A percentile compares a stretch with the other conserved stretches of the same genome.
phyloP scores from a whole-genome alignment of 2,797 vertebrate genomes.

The Lindbergichthys nudifrons region DNA sequence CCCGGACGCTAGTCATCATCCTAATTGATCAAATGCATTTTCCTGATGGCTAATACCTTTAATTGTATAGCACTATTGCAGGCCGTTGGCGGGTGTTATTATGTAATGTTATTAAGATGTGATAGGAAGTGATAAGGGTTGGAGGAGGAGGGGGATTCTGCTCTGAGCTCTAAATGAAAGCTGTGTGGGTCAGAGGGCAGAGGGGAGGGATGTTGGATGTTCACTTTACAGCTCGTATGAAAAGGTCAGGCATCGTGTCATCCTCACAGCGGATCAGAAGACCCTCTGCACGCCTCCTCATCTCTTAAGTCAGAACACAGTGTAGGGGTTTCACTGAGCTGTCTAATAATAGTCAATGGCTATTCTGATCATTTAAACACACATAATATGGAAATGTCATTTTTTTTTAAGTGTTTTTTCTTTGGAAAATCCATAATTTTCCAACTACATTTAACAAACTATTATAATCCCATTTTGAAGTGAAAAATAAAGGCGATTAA shows the following conservation, averaged over 20 bases:
- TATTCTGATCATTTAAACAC: too few species aligned
- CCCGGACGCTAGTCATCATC: conserved; percentile 33
- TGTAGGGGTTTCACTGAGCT: neutral
- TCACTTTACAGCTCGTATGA: conserved; percentile 6
- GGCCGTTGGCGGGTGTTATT: conserved; percentile 55
- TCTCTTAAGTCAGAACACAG: conserved; percentile 12
- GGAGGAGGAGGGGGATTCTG: conserved; percentile 22
- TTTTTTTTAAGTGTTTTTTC: neutral
- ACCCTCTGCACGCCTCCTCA: conserved; percentile 4
- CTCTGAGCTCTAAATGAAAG: conserved; percentile 24
- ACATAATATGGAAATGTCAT: too few species aligned
- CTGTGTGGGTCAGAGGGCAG: conserved; percentile 20
- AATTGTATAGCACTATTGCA: conserved; percentile 19
- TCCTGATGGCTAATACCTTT: conserved; percentile 44
- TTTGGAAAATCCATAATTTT: neutral
- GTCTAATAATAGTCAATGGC: neutral
- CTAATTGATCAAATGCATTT: conserved; percentile 59
- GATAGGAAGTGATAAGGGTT: conserved; percentile 62
- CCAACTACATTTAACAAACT: neutral
- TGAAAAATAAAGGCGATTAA: too few species aligned
- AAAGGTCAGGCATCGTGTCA: conserved; percentile 30
- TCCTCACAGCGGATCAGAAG: conserved; percentile 2
- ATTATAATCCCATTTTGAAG: neutral
- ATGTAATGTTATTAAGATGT: conserved; percentile 62
- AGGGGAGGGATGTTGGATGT: conserved; percentile 10